Base-by-base conservation (phyloP, 2,888 invertebrate species). In the Conistra vaccinii region DNA sequence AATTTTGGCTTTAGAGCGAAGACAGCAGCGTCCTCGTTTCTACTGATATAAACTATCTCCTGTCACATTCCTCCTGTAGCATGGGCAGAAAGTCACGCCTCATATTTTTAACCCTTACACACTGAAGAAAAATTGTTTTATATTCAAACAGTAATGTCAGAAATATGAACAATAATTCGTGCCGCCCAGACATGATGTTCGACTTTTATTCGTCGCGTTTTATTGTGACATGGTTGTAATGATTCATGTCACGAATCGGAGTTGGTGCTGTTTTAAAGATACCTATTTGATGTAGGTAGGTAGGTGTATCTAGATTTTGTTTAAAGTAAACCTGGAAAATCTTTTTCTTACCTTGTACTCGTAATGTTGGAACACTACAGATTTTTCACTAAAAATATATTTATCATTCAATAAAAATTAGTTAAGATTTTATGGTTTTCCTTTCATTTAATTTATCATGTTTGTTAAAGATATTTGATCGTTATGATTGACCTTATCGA, bases 181-280 rank as follows among this genome's bases (percentile, higher is more conserved):
- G 84, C n/a, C 80, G 62, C 68, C 71, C 66, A 58, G 73, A 78
- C 84, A 80, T 84, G 69, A 75, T 74, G 76, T 85, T 87, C 74
- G 76, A 82, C 78, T 86, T 86, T 86, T 85, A 84, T 85, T 82
- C 74, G 68, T 78, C 82, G 84, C 63, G 80, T 86, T 87, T 85
- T 86, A 87, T 85, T 79, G 83, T 80, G 71, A 84, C 73, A 69
- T 81, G 73, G 42, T 76, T 78, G 72, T 84, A 80, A 86, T 86
- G 78, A 86, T 78, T 76, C 73, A 76, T 79, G 86, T 77, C 86
- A 86, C 86, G 86, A 84, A 80, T 73, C 39, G n/a, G 70, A 61
- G 32, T 51, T 35, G 51, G 51, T 63, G 32, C 45, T 39, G 60
- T 51, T 69, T 81, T 45, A 53, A 65, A 69, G 58, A 67, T 79